Evolutionary conservation across 2,797 vertebrate species (phyloP).

Genomic region (Poecile montanus): DNA sequence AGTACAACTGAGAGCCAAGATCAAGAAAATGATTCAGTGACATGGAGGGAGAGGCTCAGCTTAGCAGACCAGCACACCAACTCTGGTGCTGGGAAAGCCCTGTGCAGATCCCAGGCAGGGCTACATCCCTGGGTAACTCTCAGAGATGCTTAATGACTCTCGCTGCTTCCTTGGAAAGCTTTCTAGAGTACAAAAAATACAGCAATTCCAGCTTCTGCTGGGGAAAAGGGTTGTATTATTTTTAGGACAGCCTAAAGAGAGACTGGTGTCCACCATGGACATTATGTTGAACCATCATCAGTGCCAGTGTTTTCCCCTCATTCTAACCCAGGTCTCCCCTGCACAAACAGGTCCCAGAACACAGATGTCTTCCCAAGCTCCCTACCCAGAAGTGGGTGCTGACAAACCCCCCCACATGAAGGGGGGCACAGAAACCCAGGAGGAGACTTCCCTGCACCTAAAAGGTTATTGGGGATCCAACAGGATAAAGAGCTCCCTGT

Average conservation of each 20-base stretch:
- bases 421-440: neutral
- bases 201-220: neutral
- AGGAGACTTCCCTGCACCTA: neutral
- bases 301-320: rapidly evolving
- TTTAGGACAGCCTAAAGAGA: neutral
- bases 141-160: neutral
- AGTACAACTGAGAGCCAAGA: neutral
- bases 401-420: neutral
- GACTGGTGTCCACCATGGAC: neutral
- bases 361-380: neutral
- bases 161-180: neutral
- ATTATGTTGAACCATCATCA: rapidly evolving
- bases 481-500: neutral
- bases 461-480: neutral
- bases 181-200: neutral
- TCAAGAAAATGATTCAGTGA: neutral
- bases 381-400: neutral
- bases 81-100: neutral
- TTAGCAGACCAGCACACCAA: neutral
- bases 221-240: neutral
- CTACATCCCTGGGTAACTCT: neutral
- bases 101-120: neutral
- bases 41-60: neutral
- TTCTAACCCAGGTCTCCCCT: neutral
- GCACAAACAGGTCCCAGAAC: neutral